Evolutionary conservation across 37 sponge, comb jelly and placozoan genomes (phyloP).

Genomic region (Theonella swinhoei): DNA sequence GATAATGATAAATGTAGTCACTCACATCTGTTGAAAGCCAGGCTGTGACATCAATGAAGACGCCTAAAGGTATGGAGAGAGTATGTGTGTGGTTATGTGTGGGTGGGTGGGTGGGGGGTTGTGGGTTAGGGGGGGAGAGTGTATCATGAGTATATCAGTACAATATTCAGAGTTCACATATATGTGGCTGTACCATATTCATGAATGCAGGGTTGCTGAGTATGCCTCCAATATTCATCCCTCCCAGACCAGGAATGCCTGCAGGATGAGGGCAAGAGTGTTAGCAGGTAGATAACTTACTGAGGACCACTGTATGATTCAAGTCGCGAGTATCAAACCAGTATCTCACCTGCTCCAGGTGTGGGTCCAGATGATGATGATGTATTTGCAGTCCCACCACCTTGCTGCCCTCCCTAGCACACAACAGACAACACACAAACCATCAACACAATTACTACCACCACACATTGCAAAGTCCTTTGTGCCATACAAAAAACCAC

Average conservation of each 20-base stretch:
- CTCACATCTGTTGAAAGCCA: not conserved
- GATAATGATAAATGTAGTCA: too few relatives aligned
- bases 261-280: too few relatives aligned
- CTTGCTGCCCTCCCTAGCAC: not conserved
- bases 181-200: constrained; percentile 68
- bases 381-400: not conserved
- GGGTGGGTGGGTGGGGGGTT: too few relatives aligned
- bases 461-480: too few relatives aligned
- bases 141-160: too few relatives aligned
- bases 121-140: too few relatives aligned
- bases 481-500: too few relatives aligned
- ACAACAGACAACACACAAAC: not conserved
- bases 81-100: too few relatives aligned
- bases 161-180: too few relatives aligned
- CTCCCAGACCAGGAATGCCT: constrained; percentile 19
- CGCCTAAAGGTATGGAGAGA: not conserved
- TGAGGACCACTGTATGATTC: too few relatives aligned
- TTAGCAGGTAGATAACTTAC: not conserved
- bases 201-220: constrained; percentile 63
- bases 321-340: not conserved
- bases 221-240: constrained; percentile 1
- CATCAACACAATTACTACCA: too few relatives aligned
- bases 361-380: not conserved
- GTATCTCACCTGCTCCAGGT: constrained; percentile 5
- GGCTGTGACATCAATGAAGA: constrained; percentile 12